phyloP scores from a whole-genome alignment of 1,140 invertebrate species.

The Nymphalis io region DNA sequence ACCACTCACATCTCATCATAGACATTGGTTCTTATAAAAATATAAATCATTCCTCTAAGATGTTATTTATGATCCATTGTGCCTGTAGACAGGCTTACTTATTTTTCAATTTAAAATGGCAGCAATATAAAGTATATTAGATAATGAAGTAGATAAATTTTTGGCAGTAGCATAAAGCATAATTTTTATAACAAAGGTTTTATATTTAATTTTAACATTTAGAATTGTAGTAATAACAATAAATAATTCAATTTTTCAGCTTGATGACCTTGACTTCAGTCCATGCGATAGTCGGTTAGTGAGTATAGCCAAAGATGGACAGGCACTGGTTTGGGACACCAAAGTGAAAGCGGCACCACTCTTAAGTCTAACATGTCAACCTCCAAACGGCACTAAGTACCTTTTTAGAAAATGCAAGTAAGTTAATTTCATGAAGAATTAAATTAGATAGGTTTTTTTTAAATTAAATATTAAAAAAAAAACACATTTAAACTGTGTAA shows the following conservation, averaged over 20 bases:
- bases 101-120: too few species aligned
- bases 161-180: too few species aligned
- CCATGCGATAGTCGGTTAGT: conserved; percentile 87
- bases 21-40: too few species aligned
- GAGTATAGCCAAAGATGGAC: conserved; percentile 93
- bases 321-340: conserved; percentile 90
- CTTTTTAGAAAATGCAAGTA: conserved; percentile 91
- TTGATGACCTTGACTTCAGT: conserved; percentile 96
- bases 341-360: conserved; percentile 81
- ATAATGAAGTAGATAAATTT: too few species aligned
- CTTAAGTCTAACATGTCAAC: conserved; percentile 87
- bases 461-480: background rate
- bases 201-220: too few species aligned
- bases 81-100: too few species aligned
- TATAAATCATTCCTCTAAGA: too few species aligned
- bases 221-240: background rate
- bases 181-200: too few species aligned
- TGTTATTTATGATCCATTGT: too few species aligned
- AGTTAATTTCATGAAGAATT: conserved; percentile 5
- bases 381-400: conserved; percentile 88
- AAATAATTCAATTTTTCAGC: conserved; percentile 47
- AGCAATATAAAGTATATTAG: too few species aligned
- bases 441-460: background rate
- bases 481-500: too few species aligned
- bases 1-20: too few species aligned